phyloP scores from a whole-genome alignment of 2,113 vertebrate genomes.

The Pelodiscus sinensis region DNA sequence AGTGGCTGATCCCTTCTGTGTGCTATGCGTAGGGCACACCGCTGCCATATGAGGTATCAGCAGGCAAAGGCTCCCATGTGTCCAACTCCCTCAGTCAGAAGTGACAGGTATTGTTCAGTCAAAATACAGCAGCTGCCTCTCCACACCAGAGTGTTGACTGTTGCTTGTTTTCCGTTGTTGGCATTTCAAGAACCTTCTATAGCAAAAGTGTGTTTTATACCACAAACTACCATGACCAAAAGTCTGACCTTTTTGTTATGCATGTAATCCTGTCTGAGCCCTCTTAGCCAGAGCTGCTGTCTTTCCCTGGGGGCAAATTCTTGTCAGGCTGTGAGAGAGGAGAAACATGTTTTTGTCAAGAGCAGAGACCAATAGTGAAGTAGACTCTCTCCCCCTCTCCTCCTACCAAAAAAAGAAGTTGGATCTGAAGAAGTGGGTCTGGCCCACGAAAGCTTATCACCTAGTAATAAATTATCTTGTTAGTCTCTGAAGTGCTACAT shows the following conservation, averaged over 20 bases:
- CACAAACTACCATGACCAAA: constrained; percentile 42
- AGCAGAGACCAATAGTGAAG: constrained; percentile 22
- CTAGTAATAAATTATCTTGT: no score
- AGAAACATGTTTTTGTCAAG: constrained; percentile 55
- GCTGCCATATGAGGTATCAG: not conserved
- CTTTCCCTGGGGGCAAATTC: constrained; percentile 67
- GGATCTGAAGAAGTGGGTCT: no score
- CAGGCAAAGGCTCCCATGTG: not conserved
- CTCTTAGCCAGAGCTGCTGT: constrained; percentile 56
- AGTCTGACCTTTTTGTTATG: constrained; percentile 57
- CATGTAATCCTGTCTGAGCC: constrained; percentile 55
- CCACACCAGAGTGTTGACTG: accelerated
- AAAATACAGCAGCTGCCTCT: not conserved
- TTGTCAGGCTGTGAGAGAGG: constrained; percentile 58
- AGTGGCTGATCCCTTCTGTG: not conserved
- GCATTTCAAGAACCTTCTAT: constrained; percentile 57
- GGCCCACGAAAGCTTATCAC: no score
- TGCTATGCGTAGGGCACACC: not conserved
- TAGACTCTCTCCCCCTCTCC: not conserved
- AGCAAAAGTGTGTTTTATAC: constrained; percentile 49
- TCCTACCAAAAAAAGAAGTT: not conserved
- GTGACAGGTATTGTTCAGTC: not conserved
- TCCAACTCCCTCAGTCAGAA: not conserved
- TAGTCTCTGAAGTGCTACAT: no score
- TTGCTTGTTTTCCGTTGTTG: not conserved